Evolutionary conservation across 2,888 invertebrate species (phyloP), one percentile per base, ranked within the genome.

Genomic region (Acleris sparsana): DNA sequence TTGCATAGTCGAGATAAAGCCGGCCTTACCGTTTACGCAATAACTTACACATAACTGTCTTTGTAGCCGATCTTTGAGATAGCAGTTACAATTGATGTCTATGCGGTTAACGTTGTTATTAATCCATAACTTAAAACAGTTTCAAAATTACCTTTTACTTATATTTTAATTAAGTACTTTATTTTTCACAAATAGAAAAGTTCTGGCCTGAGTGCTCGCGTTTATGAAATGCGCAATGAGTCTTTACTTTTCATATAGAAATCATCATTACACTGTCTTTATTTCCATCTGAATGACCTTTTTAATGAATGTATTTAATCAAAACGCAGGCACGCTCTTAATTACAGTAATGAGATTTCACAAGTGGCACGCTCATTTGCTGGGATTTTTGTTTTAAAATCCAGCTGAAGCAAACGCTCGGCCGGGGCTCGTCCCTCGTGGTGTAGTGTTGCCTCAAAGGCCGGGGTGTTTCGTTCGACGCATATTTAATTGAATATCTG

Each of bases 261-360:
- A 53, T 52, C 51, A 60, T 60, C 49, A 60, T 55, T 60, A 55
- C 44, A 20, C 56, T 49, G 49, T 52, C 61, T 62, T 57, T 57
- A 48, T 62, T 39, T 46, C 33, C 43, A 44, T 22, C 53, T 69
- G 63, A 62, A 69, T 71, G 69, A 72, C 62, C 67, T 71, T 71
- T 76, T 71, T 76, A 74, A 72, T 67, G 71, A 72, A 69, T 63
- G 70, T 67, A 67, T 70, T 71, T 57, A 56, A 62, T 66, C 66
- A 65, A 66, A 61, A 69, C 63, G 68, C 65, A 66, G 61, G 71
- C 77, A 73, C 70, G 73, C 68, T 73, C 71, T 73, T 81, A 80
- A 84, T 84, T 81, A 78, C 73, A 73, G 73, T 77, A 80, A 80
- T 80, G 78, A 80, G 75, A 71, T 73, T 69, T 67, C 68, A 65